Base-by-base conservation (phyloP, 1,140 invertebrate genomes). In the Orchesella cincta region DNA sequence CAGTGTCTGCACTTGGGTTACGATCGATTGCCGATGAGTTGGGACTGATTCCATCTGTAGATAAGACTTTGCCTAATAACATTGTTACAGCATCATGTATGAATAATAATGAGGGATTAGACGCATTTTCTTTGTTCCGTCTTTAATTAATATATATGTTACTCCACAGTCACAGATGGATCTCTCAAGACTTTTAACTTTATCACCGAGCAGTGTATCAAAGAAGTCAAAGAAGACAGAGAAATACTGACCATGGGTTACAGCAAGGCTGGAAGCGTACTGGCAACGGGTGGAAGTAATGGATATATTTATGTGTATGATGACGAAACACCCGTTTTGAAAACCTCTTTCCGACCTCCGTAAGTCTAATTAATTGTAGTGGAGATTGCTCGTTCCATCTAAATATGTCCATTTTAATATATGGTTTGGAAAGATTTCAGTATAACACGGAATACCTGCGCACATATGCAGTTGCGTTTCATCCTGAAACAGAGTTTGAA, bases 231-330 rank as follows among this genome's bases (percentile, higher is more conserved):
- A n/a, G 79, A 80, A 76, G 52, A 76, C 23, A 39, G 76, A 26
- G 79, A 80, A 52, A 72, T 72, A 16, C 29, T 80, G 14, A 67
- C 79, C 0, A 36, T 57, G 33, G 76, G 72, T 18, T 80, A 80
- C 34, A 64, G 46, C 20, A 34, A n/a, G 18, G 28, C 34, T 31
- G 76, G 73, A 0, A 52, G 73, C n/a, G 73, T 54, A 16, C 75
- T 80, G 39, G 79, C 76, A 2, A 77, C 79, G 12, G 34, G 67
- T 3, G 76, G 76, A 1, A 39, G 34, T 3, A 73, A 77, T 64
- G 79, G 79, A 1, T 26, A 14, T 1, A 34, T 80, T 33, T 75
- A 52, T 76, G 33, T 80, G 26, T 80, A 80, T 75, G 79, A 80
- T 36, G 76, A 72, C 23, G 76, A 80, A 57, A 77, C 76, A 16